A percentile compares a stretch with the other conserved stretches of the same genome.
Evolutionary conservation across 1,140 invertebrate species (phyloP).

Genomic region (Ceratina australensis): DNA sequence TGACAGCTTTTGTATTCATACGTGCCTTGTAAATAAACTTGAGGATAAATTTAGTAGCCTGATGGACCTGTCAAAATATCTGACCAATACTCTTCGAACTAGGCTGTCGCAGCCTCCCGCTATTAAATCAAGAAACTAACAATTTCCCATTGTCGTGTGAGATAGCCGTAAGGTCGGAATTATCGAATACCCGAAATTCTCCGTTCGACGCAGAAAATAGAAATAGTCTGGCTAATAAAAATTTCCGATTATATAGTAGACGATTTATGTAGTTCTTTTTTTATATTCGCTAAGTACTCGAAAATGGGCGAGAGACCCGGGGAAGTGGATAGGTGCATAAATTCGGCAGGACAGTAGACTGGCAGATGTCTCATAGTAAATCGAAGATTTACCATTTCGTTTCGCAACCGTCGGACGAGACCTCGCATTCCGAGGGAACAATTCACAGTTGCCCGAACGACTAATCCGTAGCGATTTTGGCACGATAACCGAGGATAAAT

Average conservation of each 20-base stretch:
- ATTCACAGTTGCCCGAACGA: neutral
- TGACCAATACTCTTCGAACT: too few species aligned
- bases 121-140: too few species aligned
- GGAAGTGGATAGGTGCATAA: neutral
- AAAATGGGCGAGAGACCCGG: too few species aligned
- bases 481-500: neutral
- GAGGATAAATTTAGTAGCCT: neutral
- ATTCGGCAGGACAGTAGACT: conserved; percentile 8
- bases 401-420: neutral
- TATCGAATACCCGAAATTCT: too few species aligned
- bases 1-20: neutral
- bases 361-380: neutral
- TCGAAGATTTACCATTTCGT: neutral
- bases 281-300: too few species aligned
- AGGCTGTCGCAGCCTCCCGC: too few species aligned
- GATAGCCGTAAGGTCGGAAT: too few species aligned
- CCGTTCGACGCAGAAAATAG: neutral
- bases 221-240: neutral
- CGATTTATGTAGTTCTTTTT: conserved; percentile 11
- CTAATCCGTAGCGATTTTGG: neutral
- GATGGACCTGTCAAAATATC: neutral
- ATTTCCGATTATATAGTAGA: neutral
- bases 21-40: neutral
- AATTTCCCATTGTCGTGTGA: too few species aligned
- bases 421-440: neutral